Evolutionary conservation across 2,888 invertebrate genomes (phyloP).

Genomic region (Drosophila atripex): DNA sequence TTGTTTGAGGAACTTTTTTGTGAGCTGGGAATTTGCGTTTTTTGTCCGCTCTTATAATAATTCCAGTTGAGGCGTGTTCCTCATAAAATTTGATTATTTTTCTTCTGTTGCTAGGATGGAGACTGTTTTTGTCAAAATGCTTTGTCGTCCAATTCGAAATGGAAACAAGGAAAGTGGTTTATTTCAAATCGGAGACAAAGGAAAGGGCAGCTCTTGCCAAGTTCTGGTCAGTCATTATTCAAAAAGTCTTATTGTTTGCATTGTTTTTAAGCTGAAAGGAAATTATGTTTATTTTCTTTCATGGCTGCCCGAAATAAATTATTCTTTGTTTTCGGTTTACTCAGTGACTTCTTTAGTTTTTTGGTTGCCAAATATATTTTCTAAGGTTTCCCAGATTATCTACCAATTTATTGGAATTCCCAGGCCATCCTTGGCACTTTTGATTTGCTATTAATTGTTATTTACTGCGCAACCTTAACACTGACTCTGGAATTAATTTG

Average conservation of each 20-base stretch:
- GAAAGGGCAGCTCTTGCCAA: background rate
- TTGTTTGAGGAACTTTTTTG: constrained; percentile 34
- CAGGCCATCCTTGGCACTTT: background rate
- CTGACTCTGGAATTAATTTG: constrained; percentile 27
- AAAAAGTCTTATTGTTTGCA: background rate
- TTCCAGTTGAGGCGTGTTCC: constrained; percentile 22
- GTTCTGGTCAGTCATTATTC: background rate
- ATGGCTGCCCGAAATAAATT: background rate
- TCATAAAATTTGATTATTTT: constrained; percentile 41
- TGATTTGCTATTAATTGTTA: constrained; percentile 25
- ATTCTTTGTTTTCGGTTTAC: background rate
- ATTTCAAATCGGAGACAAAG: constrained; percentile 5
- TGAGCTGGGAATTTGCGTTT: constrained; percentile 34
- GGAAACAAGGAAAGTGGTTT: constrained; percentile 4
- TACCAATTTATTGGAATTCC: constrained; percentile 10
- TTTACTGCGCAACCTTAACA: constrained; percentile 10
- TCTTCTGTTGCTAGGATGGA: constrained; percentile 22
- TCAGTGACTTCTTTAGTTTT: background rate
- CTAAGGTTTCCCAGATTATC: background rate
- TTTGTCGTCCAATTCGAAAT: constrained; percentile 10
- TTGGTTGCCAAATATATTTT: background rate
- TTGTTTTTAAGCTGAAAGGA: background rate
- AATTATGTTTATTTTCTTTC: background rate
- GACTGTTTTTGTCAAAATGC: constrained; percentile 2
- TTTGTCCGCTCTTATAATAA: constrained; percentile 33